Evolutionary conservation across 1,140 invertebrate genomes (phyloP), one percentile per base, ranked within the genome.

Genomic region (Amphibalanus amphitrite): DNA sequence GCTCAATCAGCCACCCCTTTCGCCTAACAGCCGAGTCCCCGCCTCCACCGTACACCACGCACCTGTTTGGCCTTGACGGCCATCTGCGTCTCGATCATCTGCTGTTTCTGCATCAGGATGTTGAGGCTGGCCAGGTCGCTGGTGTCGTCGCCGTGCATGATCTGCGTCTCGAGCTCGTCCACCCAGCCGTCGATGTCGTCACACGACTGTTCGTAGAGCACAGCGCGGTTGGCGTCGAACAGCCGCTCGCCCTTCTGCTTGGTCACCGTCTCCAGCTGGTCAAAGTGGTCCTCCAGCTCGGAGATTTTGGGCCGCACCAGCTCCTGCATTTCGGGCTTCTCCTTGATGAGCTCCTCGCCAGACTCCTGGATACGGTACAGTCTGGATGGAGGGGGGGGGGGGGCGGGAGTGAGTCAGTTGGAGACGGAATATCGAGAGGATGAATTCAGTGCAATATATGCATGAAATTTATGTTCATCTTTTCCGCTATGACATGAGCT

Each of bases 121-220:
- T 99, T 99, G 47, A 99, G 97, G 69, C 95, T 97, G 67, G 96
- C 96, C 72, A 98, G 83, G 84, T 99, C 96, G 75, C 90, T 89
- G 69, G 94, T 95, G 69, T 90, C 95, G 78, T 96, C 93, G 47
- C 91, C 91, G 78, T 89, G 91, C 74, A 98, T 90, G 77, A 99
- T 97, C 82, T 99, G 96, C 77, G 95, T 96, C 81, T 99, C 96
- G 38, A 99, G 84, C 77, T 98, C 93, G 76, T 90, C 84, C 99
- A 97, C 93, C 97, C 99, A n/a, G 0, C 93, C 90, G 79, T 98
- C 95, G 77, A 98, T 97, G 79, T 98, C 95, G 81, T 98, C 95
- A 81, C 93, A 96, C 65, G 92, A 96, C 82, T 98, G 95, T 80
- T 98, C 93, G 73, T 97, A 92, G 67, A 94, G 87, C 77, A 78